A percentile compares a stretch with the other conserved stretches of the same genome.
Evolutionary conservation across 1,140 invertebrate genomes (phyloP).

Genomic region (Eueides isabella): DNA sequence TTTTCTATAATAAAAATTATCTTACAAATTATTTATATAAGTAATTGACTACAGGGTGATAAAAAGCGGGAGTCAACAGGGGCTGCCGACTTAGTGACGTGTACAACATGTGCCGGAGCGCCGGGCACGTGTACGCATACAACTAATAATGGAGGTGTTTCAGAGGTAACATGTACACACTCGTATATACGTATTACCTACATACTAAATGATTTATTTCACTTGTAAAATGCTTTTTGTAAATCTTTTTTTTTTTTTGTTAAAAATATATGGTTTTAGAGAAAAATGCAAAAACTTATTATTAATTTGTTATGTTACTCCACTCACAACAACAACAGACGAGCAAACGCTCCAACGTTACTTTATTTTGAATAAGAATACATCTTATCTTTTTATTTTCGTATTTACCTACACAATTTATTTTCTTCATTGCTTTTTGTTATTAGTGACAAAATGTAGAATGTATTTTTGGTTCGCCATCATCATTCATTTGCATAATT

Average conservation of each 20-base stretch:
- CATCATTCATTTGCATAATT: conserved; percentile 76
- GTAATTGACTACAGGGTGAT: conserved; percentile 84
- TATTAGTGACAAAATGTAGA: conserved; percentile 24
- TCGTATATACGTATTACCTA: background rate
- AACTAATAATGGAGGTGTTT: conserved; percentile 92
- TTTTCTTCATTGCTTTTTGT: conserved; percentile 11
- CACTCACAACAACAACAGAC: background rate
- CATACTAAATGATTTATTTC: background rate
- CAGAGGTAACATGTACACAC: conserved; percentile 86
- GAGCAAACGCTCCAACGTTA: too few species aligned
- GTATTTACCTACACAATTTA: background rate
- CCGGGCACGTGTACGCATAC: conserved; percentile 92
- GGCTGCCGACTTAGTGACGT: conserved; percentile 90
- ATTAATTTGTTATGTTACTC: background rate
- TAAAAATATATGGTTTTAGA: too few species aligned
- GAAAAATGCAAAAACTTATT: too few species aligned
- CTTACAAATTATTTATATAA: background rate
- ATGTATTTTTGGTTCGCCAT: conserved; percentile 52
- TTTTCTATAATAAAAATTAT: background rate
- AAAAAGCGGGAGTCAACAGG: conserved; percentile 89
- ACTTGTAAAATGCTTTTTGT: background rate
- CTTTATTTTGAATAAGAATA: background rate
- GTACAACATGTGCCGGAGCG: conserved; percentile 88
- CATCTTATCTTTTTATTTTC: background rate
- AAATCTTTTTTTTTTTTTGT: too few species aligned